Evolutionary conservation across 2,797 vertebrate species (phyloP), one percentile per base, ranked within the genome.

Genomic region (Darevskia nairensis): DNA sequence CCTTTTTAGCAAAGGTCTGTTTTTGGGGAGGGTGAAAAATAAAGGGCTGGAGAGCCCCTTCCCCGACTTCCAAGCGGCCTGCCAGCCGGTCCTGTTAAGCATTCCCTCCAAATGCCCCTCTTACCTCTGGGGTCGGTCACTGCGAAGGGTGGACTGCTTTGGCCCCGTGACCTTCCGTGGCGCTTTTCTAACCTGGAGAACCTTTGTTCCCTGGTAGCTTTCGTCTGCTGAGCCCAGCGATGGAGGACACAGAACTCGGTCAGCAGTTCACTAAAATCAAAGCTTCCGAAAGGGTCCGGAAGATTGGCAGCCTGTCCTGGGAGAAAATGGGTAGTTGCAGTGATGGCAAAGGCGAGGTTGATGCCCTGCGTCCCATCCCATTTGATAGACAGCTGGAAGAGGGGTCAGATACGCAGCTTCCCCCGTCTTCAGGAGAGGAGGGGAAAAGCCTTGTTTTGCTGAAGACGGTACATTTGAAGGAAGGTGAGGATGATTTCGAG

Each of bases 181-280:
- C 8, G 11, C 13, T 6, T 82, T 39, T 41, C 55, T 41, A 61
- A 61, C 39, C 32, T 25, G 44, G 39, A 75, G 2, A 55, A 55
- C 4, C 10, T 68, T 64, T 83, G 13, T 23, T 69, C 9, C 86
- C 39, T 35, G 0, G 0, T 3, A 35, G 79, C 77, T 15, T 87
- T 75, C 68, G 1, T 2, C 15, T 76, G 32, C 21, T 59, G 3
- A 8, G 0, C 29, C 9, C 2, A 0, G 92, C 85, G 72, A 83
- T 13, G 0, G n/a, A 88, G 35, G 39, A n/a, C 55, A 39, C 3
- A 0, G 68, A 2, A 55, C 55, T 32, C 5, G 27, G 71, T 0
- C 88, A 90, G 66, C 86, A 32, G 6, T 95, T 94, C 86, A 88
- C 89, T 32, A 66, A 81, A 82, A 93, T 93, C 50, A 82, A 88